Evolutionary conservation across 1,140 invertebrate genomes (phyloP).

Genomic region (Neomicropteryx cornuta): DNA sequence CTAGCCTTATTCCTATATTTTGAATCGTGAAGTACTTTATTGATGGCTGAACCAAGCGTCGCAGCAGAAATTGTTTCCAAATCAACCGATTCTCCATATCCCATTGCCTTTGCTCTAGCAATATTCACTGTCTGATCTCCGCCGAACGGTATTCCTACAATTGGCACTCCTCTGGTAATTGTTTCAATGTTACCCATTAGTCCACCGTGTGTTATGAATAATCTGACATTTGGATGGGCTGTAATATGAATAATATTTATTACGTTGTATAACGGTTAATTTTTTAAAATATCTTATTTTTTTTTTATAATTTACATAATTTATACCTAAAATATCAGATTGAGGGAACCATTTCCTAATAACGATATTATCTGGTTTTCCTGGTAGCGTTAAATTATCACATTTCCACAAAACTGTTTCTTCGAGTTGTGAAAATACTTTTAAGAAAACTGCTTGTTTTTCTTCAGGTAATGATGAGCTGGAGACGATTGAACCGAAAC

Average conservation of each 20-base stretch:
- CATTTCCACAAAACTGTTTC: conserved; percentile 57
- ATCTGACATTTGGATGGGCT: conserved; percentile 27
- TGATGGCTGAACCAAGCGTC: conserved; percentile 15
- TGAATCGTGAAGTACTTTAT: conserved; percentile 15
- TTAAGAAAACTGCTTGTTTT: conserved; percentile 38
- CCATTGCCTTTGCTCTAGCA: conserved; percentile 21
- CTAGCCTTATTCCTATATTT: conserved; percentile 18
- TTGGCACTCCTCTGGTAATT: conserved; percentile 16
- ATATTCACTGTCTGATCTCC: conserved; percentile 37
- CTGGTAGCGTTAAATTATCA: conserved; percentile 41
- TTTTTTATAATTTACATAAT: not conserved
- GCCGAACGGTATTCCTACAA: conserved; percentile 35
- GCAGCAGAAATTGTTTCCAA: conserved; percentile 20
- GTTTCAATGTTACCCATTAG: conserved; percentile 30
- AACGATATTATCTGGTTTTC: conserved; percentile 47
- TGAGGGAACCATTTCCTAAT: conserved; percentile 58
- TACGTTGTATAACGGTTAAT: conserved; percentile 9
- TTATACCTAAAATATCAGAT: conserved; percentile 52
- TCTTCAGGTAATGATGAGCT: conserved; percentile 36
- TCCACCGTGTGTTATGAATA: conserved; percentile 44
- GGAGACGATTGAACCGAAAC: conserved; percentile 48
- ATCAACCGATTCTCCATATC: conserved; percentile 20
- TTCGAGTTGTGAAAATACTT: conserved; percentile 42
- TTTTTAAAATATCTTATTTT: conserved; percentile 8
- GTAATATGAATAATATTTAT: conserved; percentile 24